Percentiles rank a stretch among this genome's conserved stretches.
Evolutionary conservation across 2,113 vertebrate genomes (phyloP).

Genomic region (Hassar affinis): DNA sequence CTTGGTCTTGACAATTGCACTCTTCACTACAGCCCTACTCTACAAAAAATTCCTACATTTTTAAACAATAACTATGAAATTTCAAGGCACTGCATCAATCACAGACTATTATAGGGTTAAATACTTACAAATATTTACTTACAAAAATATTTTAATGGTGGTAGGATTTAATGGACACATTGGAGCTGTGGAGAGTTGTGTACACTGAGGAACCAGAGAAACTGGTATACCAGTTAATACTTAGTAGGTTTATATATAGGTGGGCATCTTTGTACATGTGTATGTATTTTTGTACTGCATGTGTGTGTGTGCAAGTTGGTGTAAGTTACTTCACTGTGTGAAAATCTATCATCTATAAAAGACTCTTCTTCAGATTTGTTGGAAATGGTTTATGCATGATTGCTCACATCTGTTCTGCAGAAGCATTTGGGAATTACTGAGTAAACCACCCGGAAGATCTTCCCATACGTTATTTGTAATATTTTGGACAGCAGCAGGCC

Average conservation of each 20-base stretch:
- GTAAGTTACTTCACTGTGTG: constrained; percentile 25
- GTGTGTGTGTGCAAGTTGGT: not conserved
- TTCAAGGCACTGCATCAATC: not conserved
- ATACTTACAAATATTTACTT: not conserved
- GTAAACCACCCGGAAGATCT: not conserved
- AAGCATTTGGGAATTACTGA: not conserved
- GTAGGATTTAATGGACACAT: not conserved
- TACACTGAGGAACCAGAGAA: no score
- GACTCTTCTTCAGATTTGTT: not conserved
- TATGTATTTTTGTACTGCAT: not conserved
- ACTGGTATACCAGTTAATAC: not conserved
- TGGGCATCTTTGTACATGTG: not conserved
- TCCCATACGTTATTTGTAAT: not conserved
- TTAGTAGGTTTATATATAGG: not conserved
- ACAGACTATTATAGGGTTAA: no score
- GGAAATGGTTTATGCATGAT: not conserved
- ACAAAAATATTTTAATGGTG: not conserved
- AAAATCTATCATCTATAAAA: not conserved
- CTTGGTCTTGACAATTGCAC: not conserved
- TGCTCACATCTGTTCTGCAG: not conserved
- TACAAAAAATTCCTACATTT: not conserved
- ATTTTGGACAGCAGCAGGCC: not conserved
- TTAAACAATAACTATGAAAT: not conserved
- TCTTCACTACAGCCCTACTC: not conserved
- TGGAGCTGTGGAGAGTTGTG: not conserved